These are phyloP conservation scores for Gymnothorax reevesii DNA, from an alignment of 2,797 vertebrate species.

Conservation along the genomic window DNA sequence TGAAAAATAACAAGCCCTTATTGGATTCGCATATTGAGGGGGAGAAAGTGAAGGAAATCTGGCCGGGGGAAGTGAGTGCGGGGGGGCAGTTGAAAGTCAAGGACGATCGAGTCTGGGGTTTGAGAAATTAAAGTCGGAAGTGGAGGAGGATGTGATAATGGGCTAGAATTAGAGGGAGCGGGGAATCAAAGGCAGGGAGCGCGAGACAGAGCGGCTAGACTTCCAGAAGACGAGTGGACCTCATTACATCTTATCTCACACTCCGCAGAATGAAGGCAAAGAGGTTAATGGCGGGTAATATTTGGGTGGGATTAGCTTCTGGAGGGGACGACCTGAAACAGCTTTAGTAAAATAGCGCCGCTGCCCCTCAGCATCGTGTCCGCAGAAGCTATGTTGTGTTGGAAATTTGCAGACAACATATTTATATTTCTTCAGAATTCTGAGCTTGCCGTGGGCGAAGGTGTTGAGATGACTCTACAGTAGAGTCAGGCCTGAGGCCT, in stretches of 20 bases:
- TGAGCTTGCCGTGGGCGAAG: neutral
- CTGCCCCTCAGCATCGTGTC: constrained; percentile 6
- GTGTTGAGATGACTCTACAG: too few relatives aligned
- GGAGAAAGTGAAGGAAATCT: neutral
- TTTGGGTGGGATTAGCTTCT: constrained; percentile 36
- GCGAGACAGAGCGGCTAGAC: constrained; percentile 56
- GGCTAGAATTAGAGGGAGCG: constrained; percentile 57
- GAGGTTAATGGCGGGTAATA: constrained; percentile 29
- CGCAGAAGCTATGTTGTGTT: neutral
- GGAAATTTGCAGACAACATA: neutral
- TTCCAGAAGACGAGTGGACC: constrained; percentile 58
- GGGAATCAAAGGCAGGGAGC: constrained; percentile 34
- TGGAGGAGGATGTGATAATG: constrained; percentile 48
- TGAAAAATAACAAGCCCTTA: constrained; percentile 74
- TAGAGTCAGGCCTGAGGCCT: neutral
- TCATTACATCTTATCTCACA: constrained; percentile 71
- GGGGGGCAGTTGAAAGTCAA: constrained; percentile 1
- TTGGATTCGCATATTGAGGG: constrained; percentile 44
- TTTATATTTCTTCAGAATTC: neutral
- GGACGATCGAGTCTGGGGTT: constrained; percentile 14
- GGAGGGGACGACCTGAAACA: constrained; percentile 12
- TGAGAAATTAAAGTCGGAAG: constrained; percentile 37
- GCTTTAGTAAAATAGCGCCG: constrained; percentile 25
- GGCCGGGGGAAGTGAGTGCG: too few relatives aligned
- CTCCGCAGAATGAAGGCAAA: constrained; percentile 22